Evolutionary conservation across 1,140 invertebrate species (phyloP).

Genomic region (Bombus ignitus): DNA sequence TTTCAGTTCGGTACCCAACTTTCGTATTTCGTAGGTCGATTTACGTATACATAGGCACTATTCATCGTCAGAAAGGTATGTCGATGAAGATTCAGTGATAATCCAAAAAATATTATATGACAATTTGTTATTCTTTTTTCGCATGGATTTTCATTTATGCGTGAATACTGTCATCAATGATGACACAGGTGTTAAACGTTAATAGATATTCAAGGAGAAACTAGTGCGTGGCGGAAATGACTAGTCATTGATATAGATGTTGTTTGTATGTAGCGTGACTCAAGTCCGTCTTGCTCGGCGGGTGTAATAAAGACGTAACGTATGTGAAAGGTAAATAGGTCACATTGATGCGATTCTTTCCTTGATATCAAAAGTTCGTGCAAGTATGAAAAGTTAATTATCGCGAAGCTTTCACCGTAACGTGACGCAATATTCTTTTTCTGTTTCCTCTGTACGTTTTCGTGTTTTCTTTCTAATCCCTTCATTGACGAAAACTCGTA

Average conservation of each 20-base stretch:
- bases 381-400: slow-evolving; percentile 42
- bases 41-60: slow-evolving; percentile 56
- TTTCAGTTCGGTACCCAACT: neutral
- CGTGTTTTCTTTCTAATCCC: neutral
- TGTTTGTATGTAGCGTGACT: slow-evolving; percentile 46
- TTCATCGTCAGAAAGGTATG: slow-evolving; percentile 44
- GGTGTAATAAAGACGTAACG: neutral
- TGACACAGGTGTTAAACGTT: neutral
- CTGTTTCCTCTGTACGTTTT: neutral
- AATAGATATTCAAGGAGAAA: neutral
- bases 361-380: slow-evolving; percentile 49
- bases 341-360: slow-evolving; percentile 35
- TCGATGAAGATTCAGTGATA: neutral
- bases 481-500: neutral
- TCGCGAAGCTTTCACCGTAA: slow-evolving; percentile 23
- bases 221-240: neutral
- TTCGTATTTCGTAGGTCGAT: slow-evolving; percentile 28
- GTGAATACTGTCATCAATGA: neutral
- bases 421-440: neutral
- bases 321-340: slow-evolving; percentile 33
- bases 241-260: neutral
- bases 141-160: neutral
- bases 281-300: slow-evolving; percentile 59
- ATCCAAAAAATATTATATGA: neutral
- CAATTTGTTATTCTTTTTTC: neutral